Base-by-base conservation (phyloP, 2,888 invertebrate species). In the Coelopa pilipes region DNA sequence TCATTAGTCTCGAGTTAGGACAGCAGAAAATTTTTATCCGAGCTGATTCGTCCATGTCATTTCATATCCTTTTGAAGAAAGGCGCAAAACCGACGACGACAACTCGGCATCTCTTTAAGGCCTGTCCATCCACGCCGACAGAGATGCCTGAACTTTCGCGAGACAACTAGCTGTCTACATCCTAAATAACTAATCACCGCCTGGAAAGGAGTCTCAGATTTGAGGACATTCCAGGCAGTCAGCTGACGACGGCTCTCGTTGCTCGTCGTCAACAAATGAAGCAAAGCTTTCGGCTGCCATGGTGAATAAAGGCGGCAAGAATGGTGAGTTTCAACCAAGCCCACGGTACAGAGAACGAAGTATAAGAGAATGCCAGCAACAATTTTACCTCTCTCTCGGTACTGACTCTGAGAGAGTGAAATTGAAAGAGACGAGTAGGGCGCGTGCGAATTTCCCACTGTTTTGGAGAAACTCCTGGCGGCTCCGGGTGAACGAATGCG, bases 141-240 rank as follows among this genome's bases (percentile, higher is more conserved):
- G 21, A 59, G 1, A 17, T 59, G 19, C 10, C 19, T 59, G 57
- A 19, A 21, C 24, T 19, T 59, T 19, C 24, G 24, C 57, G 21
- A 21, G 24, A 13, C 21, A 17, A 17, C 17, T 13, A 12, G 17
- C 57, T 59, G 21, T 59, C 11, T 59, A 59, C 57, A 19, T 21
- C 57, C 57, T 59, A 11, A 59, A 59, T 19, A 59, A 59, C 57
- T 59, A 59, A 59, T 24, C 57, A 21, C 24, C 24, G 11, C 24
- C 57, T 59, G 19, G 57, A 24, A 59, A 59, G 24, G 13, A 13
- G 11, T 17, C 24, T 21, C 19, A 11, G 13, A 21, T 19, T 59
- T 10, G 24, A 13, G 21, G 12, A 59, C 3, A 21, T 59, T 21
- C 57, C 57, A 59, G 11, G 21, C 13, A 59, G 19, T 21, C 57